A percentile compares a stretch with the other conserved stretches of the same genome.
These are phyloP conservation scores for Thalassaphorura encarpata DNA, from an alignment of 1,140 invertebrate species.

Conservation along the genomic window DNA sequence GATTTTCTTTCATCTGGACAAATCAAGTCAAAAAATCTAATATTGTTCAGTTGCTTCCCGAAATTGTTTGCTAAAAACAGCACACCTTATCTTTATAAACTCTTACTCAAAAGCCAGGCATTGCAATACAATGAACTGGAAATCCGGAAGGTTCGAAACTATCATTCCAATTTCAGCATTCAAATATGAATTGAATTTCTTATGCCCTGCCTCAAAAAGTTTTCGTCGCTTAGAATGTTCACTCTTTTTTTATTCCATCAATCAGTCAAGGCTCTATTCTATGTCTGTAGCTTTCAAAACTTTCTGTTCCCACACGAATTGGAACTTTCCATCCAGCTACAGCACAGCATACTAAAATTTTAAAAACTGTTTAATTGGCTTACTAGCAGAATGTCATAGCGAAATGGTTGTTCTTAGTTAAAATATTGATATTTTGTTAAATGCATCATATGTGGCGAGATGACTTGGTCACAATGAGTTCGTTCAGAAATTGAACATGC, in stretches of 20 bases:
- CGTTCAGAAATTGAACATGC: slow-evolving; percentile 86
- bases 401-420: slow-evolving; percentile 64
- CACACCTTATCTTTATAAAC: slow-evolving; percentile 8
- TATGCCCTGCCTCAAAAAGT: no score
- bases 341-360: slow-evolving; percentile 36
- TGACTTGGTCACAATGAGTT: slow-evolving; percentile 80
- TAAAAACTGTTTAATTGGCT: slow-evolving; percentile 50
- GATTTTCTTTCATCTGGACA: not conserved
- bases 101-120: not conserved
- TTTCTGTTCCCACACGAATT: slow-evolving; percentile 77
- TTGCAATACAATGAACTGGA: not conserved
- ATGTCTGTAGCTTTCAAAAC: slow-evolving; percentile 50
- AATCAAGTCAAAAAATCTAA: not conserved
- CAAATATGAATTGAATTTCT: no score
- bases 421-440: slow-evolving; percentile 81
- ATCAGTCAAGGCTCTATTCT: slow-evolving; percentile 11
- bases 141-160: no score
- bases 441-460: slow-evolving; percentile 66
- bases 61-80: no score
- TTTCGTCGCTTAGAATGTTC: not conserved
- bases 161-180: not conserved
- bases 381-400: slow-evolving; percentile 74
- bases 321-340: slow-evolving; percentile 83
- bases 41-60: no score
- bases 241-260: not conserved